Evolutionary conservation across 1,140 invertebrate species (phyloP), one percentile per base, ranked within the genome.

Genomic region (Littorina saxatilis): DNA sequence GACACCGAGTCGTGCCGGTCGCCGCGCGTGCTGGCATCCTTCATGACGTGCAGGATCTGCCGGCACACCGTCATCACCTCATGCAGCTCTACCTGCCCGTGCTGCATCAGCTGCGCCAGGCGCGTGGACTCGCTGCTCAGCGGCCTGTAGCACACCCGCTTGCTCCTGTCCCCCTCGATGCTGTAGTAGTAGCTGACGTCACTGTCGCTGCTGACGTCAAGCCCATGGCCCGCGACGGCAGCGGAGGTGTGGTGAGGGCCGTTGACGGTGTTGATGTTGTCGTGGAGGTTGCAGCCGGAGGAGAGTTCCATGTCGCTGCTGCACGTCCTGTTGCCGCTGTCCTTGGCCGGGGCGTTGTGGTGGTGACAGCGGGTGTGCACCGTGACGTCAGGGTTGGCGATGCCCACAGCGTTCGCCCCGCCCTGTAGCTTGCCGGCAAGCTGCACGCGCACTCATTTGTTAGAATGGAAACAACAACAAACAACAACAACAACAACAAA

Each of bases 1-100:
- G 40, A 27, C 20, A 72, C 73, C 75, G 82, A 82, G 29, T 87
- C 84, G 11, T n/a, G 29, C 7, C 4, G 23, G 23, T 23, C 37
- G 40, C 9, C n/a, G 27, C 23, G 20, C 43, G n/a, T 73, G 40
- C 27, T 47, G 5, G 23, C 70, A 20, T 2, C 40, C 43, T 29
- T 73, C 70, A 73, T 73, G 43, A 39, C 47, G 20, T 50, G 40
- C 43, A 73, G 70, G 43, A 73, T 73, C 40, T 50, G 17, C 43
- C 40, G 17, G 40, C 27, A 50, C 29, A 73, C 11, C 23, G 4
- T n/a, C 29, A 50, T 39, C 43, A 80, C 40, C 39, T 15, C 35
- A 11, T 32, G 20, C 61, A 80, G 39, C n/a, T 39, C 40, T 0
- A 43, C 17, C 4, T n/a, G 61, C 61, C 23, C 4, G 9, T 58